Evolutionary conservation across 2,113 vertebrate genomes (phyloP).

Genomic region (Apeltes quadracus): DNA sequence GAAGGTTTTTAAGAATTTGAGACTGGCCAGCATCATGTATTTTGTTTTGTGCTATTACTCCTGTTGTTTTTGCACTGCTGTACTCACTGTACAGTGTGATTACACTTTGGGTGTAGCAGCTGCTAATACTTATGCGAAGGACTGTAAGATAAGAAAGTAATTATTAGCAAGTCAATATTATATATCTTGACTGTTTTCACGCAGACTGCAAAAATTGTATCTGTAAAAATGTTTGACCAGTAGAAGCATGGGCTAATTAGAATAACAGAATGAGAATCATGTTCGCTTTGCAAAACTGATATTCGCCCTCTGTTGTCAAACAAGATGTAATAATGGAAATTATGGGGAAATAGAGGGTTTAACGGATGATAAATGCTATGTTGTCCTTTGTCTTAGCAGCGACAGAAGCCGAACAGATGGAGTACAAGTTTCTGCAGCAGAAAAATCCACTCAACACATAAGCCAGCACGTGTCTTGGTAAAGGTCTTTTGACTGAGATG

Average conservation of each 20-base stretch:
- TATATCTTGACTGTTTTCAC: conserved; percentile 49
- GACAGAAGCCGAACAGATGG: conserved; percentile 19
- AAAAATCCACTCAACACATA: not conserved
- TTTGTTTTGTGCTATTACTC: not conserved
- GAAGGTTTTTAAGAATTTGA: not conserved
- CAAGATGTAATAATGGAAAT: conserved; percentile 34
- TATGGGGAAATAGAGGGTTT: conserved; percentile 27
- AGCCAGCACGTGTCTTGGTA: not conserved
- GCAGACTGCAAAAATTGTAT: conserved; percentile 34
- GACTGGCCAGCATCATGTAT: not conserved
- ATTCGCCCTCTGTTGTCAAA: conserved; percentile 32
- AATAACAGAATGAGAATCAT: conserved; percentile 44
- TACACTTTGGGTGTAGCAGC: conserved; percentile 38
- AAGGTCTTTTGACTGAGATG: conserved; percentile 5
- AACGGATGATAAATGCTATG: conserved; percentile 10
- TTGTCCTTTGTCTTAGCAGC: conserved; percentile 23
- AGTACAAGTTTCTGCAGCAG: conserved; percentile 1
- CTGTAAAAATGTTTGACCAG: conserved; percentile 43
- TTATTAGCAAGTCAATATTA: conserved; percentile 48
- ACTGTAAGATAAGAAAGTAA: conserved; percentile 49
- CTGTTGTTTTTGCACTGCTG: conserved; percentile 20
- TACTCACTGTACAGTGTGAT: conserved; percentile 22
- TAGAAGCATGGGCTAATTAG: conserved; percentile 32
- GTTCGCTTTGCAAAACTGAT: conserved; percentile 45
- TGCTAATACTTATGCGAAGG: conserved; percentile 35